Evolutionary conservation across 2,888 invertebrate species (phyloP).

Genomic region (Geotrupes spiniger): DNA sequence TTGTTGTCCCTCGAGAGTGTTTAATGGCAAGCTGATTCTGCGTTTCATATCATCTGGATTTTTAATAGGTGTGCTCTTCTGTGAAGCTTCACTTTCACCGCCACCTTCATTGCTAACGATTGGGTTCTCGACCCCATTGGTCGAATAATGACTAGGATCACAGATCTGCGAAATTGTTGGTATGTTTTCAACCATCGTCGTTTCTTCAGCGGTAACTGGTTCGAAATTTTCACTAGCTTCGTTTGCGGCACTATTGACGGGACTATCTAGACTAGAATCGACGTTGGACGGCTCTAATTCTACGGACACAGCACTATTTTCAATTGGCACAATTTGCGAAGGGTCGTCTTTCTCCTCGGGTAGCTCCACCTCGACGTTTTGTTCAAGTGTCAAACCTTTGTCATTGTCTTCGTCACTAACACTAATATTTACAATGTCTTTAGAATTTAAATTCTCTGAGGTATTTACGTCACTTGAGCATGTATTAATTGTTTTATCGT

Average conservation of each 20-base stretch:
- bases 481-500: conserved; percentile 21
- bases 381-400: neutral
- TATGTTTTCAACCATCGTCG: conserved; percentile 55
- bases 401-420: conserved; percentile 32
- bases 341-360: conserved; percentile 8
- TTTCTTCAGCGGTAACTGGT: conserved; percentile 18
- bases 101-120: conserved; percentile 21
- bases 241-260: conserved; percentile 15
- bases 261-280: conserved; percentile 44
- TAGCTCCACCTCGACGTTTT: neutral
- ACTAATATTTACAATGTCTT: conserved; percentile 27
- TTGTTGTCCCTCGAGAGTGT: conserved; percentile 41
- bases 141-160: conserved; percentile 60
- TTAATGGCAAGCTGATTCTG: conserved; percentile 61
- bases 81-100: conserved; percentile 14
- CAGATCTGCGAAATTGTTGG: conserved; percentile 72
- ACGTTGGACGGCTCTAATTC: conserved; percentile 53
- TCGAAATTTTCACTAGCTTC: conserved; percentile 19
- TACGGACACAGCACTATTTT: conserved; percentile 52
- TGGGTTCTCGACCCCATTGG: conserved; percentile 11
- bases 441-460: conserved; percentile 21
- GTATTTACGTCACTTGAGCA: conserved; percentile 26
- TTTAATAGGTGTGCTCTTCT: conserved; percentile 10
- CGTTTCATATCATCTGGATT: conserved; percentile 39
- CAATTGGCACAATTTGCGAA: conserved; percentile 35